Conservation (phyloP, 1,140 invertebrate species). For the Pogonus chalceus region DNA sequence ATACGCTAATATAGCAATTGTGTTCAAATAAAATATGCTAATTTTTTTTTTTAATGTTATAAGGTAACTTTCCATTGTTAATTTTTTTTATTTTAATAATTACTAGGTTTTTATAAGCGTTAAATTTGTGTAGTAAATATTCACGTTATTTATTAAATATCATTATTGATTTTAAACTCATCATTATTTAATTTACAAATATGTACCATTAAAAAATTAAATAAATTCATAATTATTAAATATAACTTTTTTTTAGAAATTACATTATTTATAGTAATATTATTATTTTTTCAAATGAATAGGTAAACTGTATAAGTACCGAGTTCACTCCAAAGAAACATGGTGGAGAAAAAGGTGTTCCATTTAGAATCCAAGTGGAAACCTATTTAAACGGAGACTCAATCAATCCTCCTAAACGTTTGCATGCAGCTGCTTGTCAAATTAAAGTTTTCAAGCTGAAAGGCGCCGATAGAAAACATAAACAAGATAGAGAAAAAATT, state of each 20-base stretch:
- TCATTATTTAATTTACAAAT: too few species aligned
- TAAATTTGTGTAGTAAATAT: too few species aligned
- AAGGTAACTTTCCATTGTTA: too few species aligned
- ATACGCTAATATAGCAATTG: too few species aligned
- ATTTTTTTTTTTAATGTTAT: too few species aligned
- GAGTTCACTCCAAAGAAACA: slow-evolving; percentile 98
- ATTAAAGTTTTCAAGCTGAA: slow-evolving; percentile 89
- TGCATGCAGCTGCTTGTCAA: slow-evolving; percentile 91
- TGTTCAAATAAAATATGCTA: too few species aligned
- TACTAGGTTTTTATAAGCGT: too few species aligned
- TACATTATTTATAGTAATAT: slow-evolving; percentile 1
- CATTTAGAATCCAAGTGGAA: slow-evolving; percentile 90
- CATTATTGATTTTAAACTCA: too few species aligned
- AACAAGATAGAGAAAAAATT: slow-evolving; percentile 94
- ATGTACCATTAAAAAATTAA: too few species aligned
- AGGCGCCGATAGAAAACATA: slow-evolving; percentile 94
- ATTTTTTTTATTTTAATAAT: too few species aligned
- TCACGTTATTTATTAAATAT: too few species aligned
- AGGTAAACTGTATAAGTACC: slow-evolving; percentile 94
- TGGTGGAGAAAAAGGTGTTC: slow-evolving; percentile 94
- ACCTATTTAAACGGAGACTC: slow-evolving; percentile 52
- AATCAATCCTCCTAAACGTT: slow-evolving; percentile 38
- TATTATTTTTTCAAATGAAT: background rate
- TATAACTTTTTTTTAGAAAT: slow-evolving; percentile 3
- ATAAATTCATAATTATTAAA: slow-evolving; percentile 1